These are phyloP conservation scores for Orcinus orca DNA, from an alignment of 2,113 vertebrate species.

Conservation along the genomic window DNA sequence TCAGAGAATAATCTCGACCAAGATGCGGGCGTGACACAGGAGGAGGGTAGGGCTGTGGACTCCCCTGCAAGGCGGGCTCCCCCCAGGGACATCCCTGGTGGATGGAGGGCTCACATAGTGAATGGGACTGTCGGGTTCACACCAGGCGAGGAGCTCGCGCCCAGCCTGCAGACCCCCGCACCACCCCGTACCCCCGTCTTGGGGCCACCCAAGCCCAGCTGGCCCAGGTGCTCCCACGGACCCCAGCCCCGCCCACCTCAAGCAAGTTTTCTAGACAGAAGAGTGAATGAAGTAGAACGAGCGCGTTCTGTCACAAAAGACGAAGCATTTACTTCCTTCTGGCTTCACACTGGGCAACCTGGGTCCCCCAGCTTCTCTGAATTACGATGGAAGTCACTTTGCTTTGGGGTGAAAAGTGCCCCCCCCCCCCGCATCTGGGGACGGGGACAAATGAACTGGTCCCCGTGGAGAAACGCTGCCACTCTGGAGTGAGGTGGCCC, in stretches of 20 bases:
- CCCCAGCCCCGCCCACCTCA: neutral
- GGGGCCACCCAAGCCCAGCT: neutral
- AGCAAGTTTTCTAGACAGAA: neutral
- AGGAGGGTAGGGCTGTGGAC: neutral
- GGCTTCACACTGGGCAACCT: neutral
- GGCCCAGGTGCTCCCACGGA: neutral
- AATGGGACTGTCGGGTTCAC: neutral
- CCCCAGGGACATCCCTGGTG: neutral
- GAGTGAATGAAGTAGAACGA: neutral
- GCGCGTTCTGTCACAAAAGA: neutral
- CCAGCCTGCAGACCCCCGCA: neutral
- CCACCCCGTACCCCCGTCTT: neutral
- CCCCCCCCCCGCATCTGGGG: no score
- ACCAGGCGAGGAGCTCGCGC: neutral
- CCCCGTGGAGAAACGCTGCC: neutral
- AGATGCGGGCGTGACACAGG: fast-evolving
- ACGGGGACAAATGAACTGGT: neutral
- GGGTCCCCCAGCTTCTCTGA: neutral
- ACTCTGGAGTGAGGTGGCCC: neutral
- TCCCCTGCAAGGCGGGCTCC: no score
- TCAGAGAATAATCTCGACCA: neutral
- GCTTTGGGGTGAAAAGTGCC: neutral
- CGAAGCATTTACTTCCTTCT: neutral
- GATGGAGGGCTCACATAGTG: neutral
- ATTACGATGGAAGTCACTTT: neutral